Base-by-base conservation (phyloP, 2,113 vertebrate genomes). In the Actenoides lindsayi region DNA sequence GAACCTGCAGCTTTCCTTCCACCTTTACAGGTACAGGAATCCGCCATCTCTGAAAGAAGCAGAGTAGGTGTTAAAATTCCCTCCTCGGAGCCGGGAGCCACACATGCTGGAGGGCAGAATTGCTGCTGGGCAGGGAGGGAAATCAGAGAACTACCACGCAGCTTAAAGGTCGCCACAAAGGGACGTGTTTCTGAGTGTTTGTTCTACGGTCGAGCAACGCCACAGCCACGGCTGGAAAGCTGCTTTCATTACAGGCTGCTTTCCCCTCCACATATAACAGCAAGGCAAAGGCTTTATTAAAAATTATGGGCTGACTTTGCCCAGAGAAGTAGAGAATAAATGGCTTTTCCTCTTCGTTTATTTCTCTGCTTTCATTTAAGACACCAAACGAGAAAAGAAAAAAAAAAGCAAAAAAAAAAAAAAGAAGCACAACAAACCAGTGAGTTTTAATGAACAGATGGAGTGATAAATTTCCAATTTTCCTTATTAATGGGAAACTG, bases 21-120 rank as follows among this genome's bases (percentile, higher is more conserved):
- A 91, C 98, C 97, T 97, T 99, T 98, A 71, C 97, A 98, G 94
- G 98, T 97, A 88, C 98, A 99, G 77, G 99, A 97, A 93, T 98
- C 99, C 62, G 99, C 98, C 99, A 99, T 99, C 90, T 98, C 99
- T 99, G 95, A 48, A 97, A 90, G 71, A 80, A 97, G 92, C 37
- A 95, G 81, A 60, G 60, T 35, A 93, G 69, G 88, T 2, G 27
- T 91, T 82, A 86, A 65, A 82, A 95, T 89, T 91, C 87, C 57
- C 53, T 70, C 91, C 92, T 80, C 0, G 5, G 75, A 87, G 82
- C 42, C 2, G 6, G 79, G 76, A 91, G 28, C 24, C 50, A 93
- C 76, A 79, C 77, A 82, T 75, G 92, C 88, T 35, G 35, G 54
- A 81, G 87, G 77, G 37, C 64, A 64, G 69, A 78, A 53, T 62